Evolutionary conservation across 2,888 invertebrate species (phyloP).

Genomic region (Cheilosia impressa): DNA sequence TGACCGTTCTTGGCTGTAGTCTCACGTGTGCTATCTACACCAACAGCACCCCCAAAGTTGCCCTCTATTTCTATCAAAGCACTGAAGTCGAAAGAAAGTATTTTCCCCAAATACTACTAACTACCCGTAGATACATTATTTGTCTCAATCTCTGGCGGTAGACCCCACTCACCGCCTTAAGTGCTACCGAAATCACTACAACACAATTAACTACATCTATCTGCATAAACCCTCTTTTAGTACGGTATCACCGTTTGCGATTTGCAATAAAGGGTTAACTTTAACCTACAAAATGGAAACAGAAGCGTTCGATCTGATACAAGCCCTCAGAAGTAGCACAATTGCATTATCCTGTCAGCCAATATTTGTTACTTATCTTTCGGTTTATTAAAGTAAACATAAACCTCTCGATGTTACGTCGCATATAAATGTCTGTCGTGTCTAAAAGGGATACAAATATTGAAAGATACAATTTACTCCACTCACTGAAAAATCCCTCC

Average conservation of each 20-base stretch:
- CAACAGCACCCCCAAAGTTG: too few species aligned
- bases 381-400: conserved; percentile 62
- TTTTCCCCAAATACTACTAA: too few species aligned
- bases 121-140: too few species aligned
- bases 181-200: too few species aligned
- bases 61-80: too few species aligned
- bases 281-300: background rate
- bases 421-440: background rate
- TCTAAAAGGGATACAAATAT: conserved; percentile 40
- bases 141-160: too few species aligned
- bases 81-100: too few species aligned
- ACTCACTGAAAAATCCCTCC: conserved; percentile 29
- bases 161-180: too few species aligned
- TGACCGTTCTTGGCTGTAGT: too few species aligned
- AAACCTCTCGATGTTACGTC: conserved; percentile 34
- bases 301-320: background rate
- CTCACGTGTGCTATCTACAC: too few species aligned
- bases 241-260: background rate
- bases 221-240: too few species aligned
- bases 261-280: background rate
- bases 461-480: conserved; percentile 56
- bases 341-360: conserved; percentile 63
- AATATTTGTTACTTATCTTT: conserved; percentile 66
- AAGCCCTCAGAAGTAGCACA: conserved; percentile 48
- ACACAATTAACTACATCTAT: too few species aligned